These are phyloP conservation scores for Nezara viridula DNA, from an alignment of 2,888 invertebrate genomes.

Conservation along the genomic window DNA sequence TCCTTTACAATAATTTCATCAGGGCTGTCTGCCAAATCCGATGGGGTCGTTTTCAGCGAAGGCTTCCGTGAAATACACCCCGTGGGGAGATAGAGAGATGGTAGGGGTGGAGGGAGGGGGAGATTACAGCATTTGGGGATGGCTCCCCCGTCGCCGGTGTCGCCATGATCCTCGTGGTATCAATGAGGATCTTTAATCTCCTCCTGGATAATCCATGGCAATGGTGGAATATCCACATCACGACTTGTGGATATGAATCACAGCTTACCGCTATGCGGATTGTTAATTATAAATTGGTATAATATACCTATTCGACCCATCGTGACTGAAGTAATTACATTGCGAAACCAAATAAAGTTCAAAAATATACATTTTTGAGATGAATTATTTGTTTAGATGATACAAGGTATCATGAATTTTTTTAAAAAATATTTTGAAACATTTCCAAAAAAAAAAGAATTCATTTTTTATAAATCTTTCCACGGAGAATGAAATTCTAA, in stretches of 20 bases:
- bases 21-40: slow-evolving; percentile 15
- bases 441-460: too few relatives aligned
- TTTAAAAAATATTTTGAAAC: too few relatives aligned
- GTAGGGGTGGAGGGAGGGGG: not conserved
- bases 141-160: not conserved
- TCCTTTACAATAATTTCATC: slow-evolving; percentile 54
- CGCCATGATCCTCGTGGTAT: slow-evolving; percentile 26
- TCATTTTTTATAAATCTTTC: too few relatives aligned
- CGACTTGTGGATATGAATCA: not conserved
- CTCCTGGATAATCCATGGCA: not conserved
- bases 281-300: not conserved
- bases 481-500: too few relatives aligned
- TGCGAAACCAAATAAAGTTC: too few relatives aligned
- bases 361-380: too few relatives aligned
- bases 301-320: not conserved
- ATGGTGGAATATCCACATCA: not conserved
- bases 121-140: not conserved
- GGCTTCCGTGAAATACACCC: slow-evolving; percentile 20
- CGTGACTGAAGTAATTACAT: not conserved
- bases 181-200: slow-evolving; percentile 46
- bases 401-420: too few relatives aligned
- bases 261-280: not conserved
- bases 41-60: slow-evolving; percentile 10
- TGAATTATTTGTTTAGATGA: too few relatives aligned
- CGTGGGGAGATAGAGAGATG: too few relatives aligned